A percentile compares a stretch with the other conserved stretches of the same genome.
Conservation (phyloP, 2,113 vertebrate genomes). For the Cnemophilus loriae region DNA sequence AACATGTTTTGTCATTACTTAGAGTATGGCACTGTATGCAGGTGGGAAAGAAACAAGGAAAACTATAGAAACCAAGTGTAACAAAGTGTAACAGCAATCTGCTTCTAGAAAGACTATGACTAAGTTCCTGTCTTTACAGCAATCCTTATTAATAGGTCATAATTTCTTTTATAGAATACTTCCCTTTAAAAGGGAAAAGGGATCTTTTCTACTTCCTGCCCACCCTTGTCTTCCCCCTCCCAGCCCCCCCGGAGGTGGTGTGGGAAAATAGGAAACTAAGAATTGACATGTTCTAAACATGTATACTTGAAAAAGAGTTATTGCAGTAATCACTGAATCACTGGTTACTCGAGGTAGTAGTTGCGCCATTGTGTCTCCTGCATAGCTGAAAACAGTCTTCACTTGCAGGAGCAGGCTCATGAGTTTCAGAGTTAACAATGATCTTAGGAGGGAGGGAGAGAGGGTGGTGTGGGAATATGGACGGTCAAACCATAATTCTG, state of each 20-base stretch:
- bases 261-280: not conserved
- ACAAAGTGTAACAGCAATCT: not conserved
- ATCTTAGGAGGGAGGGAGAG: not conserved
- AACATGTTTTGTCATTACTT: not conserved
- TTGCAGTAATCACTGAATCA: not conserved
- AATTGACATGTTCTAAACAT: not conserved
- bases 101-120: not conserved
- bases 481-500: not conserved
- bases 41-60: not conserved
- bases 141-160: not conserved
- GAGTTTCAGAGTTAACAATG: not conserved
- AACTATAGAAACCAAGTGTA: not conserved
- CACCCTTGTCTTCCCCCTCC: rapidly evolving
- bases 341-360: not conserved
- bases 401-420: not conserved
- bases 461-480: not conserved
- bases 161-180: not conserved
- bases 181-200: not conserved
- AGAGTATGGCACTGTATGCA: not conserved
- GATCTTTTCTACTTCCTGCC: not conserved
- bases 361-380: not conserved
- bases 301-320: not conserved
- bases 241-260: rapidly evolving
- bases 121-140: not conserved
- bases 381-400: not conserved